A percentile compares a stretch with the other conserved stretches of the same genome.
Evolutionary conservation across 1,140 invertebrate genomes (phyloP).

Genomic region (Idris sp.): DNA sequence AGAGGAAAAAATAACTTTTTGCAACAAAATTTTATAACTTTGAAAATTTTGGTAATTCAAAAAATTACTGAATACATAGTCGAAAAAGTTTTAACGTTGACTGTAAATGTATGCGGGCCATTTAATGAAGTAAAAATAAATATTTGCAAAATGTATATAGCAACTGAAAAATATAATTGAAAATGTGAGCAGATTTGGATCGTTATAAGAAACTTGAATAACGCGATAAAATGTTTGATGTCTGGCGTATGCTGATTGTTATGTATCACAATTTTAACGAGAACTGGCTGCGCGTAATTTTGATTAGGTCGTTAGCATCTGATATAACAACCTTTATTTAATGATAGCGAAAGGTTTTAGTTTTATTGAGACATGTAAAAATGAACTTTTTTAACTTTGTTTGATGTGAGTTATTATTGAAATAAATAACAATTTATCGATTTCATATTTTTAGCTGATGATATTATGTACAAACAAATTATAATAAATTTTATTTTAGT

Average conservation of each 20-base stretch:
- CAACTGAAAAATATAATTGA: constrained; percentile 31
- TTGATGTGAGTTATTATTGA: constrained; percentile 7
- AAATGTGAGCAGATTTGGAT: constrained; percentile 32
- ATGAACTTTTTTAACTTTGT: constrained; percentile 21
- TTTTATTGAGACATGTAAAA: constrained; percentile 23
- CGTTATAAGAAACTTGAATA: constrained; percentile 37
- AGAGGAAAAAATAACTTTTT: too few relatives aligned
- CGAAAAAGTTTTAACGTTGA: too few relatives aligned
- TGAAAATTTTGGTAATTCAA: too few relatives aligned
- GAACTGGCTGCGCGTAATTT: constrained; percentile 33
- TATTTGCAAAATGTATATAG: too few relatives aligned
- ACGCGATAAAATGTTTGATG: constrained; percentile 31
- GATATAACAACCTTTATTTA: constrained; percentile 42
- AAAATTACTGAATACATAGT: too few relatives aligned
- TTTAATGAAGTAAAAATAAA: too few relatives aligned
- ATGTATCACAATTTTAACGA: constrained; percentile 36
- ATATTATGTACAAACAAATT: constrained; percentile 11
- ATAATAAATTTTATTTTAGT: too few relatives aligned
- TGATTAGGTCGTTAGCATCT: constrained; percentile 51
- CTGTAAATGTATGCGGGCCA: too few relatives aligned
- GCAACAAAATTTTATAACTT: too few relatives aligned
- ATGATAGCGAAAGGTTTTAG: constrained; percentile 7
- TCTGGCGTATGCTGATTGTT: constrained; percentile 35
- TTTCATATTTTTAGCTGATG: too few relatives aligned
- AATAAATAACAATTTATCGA: too few relatives aligned